Evolutionary conservation across 92 coral and sea anemone genomes (phyloP), one percentile per base, ranked within the genome.

Genomic region (Pocillopora grandis): DNA sequence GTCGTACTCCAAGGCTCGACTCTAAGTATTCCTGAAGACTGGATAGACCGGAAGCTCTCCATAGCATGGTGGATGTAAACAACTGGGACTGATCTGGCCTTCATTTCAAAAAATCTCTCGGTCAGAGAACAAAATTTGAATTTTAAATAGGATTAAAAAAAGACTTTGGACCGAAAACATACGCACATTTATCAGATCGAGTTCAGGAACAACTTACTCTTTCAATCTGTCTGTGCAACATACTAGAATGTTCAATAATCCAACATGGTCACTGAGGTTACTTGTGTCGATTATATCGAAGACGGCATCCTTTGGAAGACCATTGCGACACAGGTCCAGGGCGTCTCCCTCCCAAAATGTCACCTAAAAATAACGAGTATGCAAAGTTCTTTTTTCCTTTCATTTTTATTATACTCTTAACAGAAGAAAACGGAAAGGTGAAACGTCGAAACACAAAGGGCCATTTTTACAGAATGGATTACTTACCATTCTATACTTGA

Each of bases 231-330:
- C 83, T 10, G 33, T 80, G 33, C 87, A 88, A 23, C 90, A 88
- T 5, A 77, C 84, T 8, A 88, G 80, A 61, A 83, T 61, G 31
- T 83, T 88, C 48, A 88, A 85, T 33, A 88, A 67, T 9, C 90
- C 90, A 83, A 83, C 62, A 23, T 88, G 90, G 62, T 88, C 90
- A 23, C 87, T 80, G 60, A 88, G 70, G 18, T 88, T 88, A 70
- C 90, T 88, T 0, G 90, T 88, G 84, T 88, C 87, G 52, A 88
- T 78, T 58, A 83, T 56, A 77, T 88, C 90, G 33, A 88, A 88
- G 18, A 55, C 63, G 62, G 31, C 21, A 7, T 83, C 90, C 21
- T 78, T 57, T 18, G 76, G 57, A 35, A 88, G 58, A 69, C 66
- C 86, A 15, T n/a, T 33, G 19, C 66, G 74, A 48, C 90, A 83